Evolutionary conservation across 2,113 vertebrate genomes (phyloP).

Genomic region (Sylvietta virens): DNA sequence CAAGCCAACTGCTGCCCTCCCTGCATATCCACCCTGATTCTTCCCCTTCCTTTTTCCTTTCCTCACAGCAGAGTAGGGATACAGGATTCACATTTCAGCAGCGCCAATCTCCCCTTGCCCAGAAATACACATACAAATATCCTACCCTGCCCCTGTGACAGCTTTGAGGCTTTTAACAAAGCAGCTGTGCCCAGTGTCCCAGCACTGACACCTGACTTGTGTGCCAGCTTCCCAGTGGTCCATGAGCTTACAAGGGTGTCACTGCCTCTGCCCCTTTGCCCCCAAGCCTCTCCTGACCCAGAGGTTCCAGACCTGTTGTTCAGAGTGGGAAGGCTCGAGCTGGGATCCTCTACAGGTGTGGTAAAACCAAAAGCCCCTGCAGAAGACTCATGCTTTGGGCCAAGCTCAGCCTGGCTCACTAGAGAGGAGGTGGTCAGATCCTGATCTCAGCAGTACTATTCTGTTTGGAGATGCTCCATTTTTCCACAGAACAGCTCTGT

Average conservation of each 20-base stretch:
- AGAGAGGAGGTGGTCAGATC: neutral
- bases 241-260: rapidly evolving
- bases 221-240: neutral
- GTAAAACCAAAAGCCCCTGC: neutral
- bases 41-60: neutral
- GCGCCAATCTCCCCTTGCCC: neutral
- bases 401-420: neutral
- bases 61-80: neutral
- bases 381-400: neutral
- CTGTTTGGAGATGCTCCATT: neutral
- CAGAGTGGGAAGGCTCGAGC: rapidly evolving
- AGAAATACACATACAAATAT: neutral
- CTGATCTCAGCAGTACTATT: neutral
- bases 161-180: neutral
- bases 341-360: neutral
- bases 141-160: neutral
- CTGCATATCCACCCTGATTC: neutral
- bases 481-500: neutral
- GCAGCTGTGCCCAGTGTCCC: neutral
- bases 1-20: neutral
- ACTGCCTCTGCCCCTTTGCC: rapidly evolving
- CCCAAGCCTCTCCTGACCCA: neutral
- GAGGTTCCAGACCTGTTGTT: neutral
- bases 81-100: neutral
- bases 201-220: neutral